These are phyloP conservation scores for Lepidurus arcticus DNA, from an alignment of 1,140 invertebrate species.

Conservation along the genomic window DNA sequence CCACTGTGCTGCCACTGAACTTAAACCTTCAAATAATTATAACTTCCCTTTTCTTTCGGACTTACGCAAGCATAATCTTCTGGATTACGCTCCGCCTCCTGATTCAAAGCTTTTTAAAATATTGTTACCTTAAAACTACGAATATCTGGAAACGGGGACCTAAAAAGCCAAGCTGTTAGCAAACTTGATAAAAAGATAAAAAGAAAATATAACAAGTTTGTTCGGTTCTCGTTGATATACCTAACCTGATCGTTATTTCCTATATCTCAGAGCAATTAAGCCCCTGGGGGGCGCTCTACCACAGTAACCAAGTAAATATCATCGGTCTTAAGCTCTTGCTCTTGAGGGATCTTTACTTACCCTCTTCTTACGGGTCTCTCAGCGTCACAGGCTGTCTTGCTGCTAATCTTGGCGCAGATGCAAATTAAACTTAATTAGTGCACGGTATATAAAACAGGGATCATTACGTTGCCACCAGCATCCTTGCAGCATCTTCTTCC, in stretches of 20 bases:
- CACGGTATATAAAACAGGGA: constrained; percentile 4
- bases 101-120: too few relatives aligned
- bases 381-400: background rate
- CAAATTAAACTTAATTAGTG: constrained; percentile 20
- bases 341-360: background rate
- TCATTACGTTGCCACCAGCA: background rate
- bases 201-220: background rate
- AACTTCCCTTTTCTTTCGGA: too few relatives aligned
- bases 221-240: background rate
- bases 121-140: background rate
- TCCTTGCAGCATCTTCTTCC: background rate
- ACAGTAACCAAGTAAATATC: too few relatives aligned
- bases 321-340: background rate
- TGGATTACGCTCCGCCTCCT: too few relatives aligned
- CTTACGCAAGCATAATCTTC: too few relatives aligned
- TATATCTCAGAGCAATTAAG: background rate
- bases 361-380: background rate
- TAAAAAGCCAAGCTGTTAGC: background rate
- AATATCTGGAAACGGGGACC: background rate
- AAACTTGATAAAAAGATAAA: background rate
- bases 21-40: too few relatives aligned
- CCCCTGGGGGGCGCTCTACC: background rate
- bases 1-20: too few relatives aligned
- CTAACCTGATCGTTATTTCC: background rate
- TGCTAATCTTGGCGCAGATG: constrained; percentile 15